A percentile compares a stretch with the other conserved stretches of the same genome.
phyloP scores from a whole-genome alignment of 2,797 vertebrate genomes.

The Phrynocephalus forsythii region DNA sequence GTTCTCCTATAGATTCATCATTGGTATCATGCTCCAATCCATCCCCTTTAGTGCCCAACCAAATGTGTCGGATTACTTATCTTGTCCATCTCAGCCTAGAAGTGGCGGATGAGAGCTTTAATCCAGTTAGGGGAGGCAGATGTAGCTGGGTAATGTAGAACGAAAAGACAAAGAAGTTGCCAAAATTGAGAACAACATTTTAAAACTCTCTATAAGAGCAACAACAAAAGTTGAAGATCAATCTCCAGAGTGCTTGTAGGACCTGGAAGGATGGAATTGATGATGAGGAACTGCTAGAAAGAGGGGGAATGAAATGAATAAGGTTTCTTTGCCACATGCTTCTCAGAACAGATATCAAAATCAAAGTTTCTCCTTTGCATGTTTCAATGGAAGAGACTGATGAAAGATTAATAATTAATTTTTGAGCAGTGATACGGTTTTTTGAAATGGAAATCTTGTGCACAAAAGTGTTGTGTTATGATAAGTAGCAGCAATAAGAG shows the following conservation, averaged over 20 bases:
- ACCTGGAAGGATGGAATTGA: slow-evolving; percentile 31
- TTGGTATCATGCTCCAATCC: too few species aligned
- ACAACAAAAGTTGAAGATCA: slow-evolving; percentile 36
- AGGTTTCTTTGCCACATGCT: slow-evolving; percentile 66
- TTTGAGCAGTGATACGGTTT: slow-evolving; percentile 73
- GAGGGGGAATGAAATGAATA: slow-evolving; percentile 71
- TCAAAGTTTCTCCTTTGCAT: slow-evolving; percentile 73
- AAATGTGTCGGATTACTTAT: too few species aligned
- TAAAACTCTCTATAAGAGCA: background rate
- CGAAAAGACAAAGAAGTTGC: slow-evolving; percentile 50
- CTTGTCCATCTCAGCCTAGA: too few species aligned
- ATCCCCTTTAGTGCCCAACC: too few species aligned
- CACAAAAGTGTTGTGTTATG: slow-evolving; percentile 72
- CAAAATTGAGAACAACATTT: background rate
- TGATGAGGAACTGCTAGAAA: slow-evolving; percentile 52
- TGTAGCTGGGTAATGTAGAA: slow-evolving; percentile 28
- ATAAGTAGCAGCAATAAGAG: slow-evolving; percentile 73
- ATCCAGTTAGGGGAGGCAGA: too few species aligned
- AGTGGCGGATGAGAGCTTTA: too few species aligned
- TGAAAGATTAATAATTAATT: slow-evolving; percentile 81
- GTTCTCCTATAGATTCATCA: too few species aligned
- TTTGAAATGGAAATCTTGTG: slow-evolving; percentile 80
- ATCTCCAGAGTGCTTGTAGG: slow-evolving; percentile 55
- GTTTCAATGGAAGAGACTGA: slow-evolving; percentile 73
- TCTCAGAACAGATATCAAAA: slow-evolving; percentile 67